A percentile compares a stretch with the other conserved stretches of the same genome.
phyloP scores from a whole-genome alignment of 2,888 invertebrate species.

The Drosophila mulleri region DNA sequence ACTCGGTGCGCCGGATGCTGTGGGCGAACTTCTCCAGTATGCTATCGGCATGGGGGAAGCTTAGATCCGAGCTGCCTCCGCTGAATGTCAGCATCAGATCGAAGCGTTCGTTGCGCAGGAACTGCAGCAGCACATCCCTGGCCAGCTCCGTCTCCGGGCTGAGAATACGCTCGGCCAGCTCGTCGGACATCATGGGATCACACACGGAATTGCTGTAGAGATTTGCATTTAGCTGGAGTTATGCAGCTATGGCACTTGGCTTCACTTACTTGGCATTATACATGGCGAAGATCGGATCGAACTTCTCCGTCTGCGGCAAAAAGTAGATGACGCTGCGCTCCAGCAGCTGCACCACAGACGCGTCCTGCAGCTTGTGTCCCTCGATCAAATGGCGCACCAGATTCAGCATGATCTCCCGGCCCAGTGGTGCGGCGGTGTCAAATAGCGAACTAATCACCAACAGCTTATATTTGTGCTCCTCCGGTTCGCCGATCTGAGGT shows the following conservation, averaged over 20 bases:
- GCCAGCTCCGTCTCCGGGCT: slow-evolving; percentile 78
- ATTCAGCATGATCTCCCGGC: slow-evolving; percentile 93
- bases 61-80: slow-evolving; percentile 90
- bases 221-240: background rate
- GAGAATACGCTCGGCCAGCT: slow-evolving; percentile 89
- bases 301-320: slow-evolving; percentile 87
- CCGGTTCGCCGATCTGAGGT: slow-evolving; percentile 89
- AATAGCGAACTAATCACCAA: slow-evolving; percentile 93
- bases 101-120: slow-evolving; percentile 89
- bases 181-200: slow-evolving; percentile 84
- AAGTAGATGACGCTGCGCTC: slow-evolving; percentile 91
- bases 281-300: slow-evolving; percentile 70
- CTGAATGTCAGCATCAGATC: slow-evolving; percentile 91
- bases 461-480: slow-evolving; percentile 93
- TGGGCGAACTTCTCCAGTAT: slow-evolving; percentile 81
- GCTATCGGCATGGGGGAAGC: slow-evolving; percentile 77
- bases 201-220: slow-evolving; percentile 79
- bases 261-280: slow-evolving; percentile 80
- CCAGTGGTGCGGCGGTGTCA: slow-evolving; percentile 91
- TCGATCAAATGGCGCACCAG: slow-evolving; percentile 92
- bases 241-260: accelerated
- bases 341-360: slow-evolving; percentile 88
- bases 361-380: slow-evolving; percentile 90
- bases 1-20: slow-evolving; percentile 80
- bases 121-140: slow-evolving; percentile 87